A percentile compares a stretch with the other conserved stretches of the same genome.
phyloP scores from a whole-genome alignment of 2,797 vertebrate species.

The Fistularia commersonii region DNA sequence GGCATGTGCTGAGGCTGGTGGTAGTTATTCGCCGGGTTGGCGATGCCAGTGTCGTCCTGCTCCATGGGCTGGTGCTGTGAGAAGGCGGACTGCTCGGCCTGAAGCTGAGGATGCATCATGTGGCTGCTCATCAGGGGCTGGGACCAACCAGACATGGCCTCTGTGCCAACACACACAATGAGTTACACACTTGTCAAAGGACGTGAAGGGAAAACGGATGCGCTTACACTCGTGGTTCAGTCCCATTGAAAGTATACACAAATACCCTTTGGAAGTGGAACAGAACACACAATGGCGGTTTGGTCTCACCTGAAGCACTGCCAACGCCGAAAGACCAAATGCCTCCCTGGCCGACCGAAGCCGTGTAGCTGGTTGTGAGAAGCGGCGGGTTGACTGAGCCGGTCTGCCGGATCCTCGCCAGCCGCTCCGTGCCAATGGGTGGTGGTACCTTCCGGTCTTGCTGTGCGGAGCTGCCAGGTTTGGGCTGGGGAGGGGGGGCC shows the following conservation, averaged over 20 bases:
- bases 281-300: background rate
- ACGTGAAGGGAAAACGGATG: no score
- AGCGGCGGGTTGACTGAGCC: constrained; percentile 89
- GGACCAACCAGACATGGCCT: constrained; percentile 97
- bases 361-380: constrained; percentile 90
- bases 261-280: no score
- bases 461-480: constrained; percentile 78
- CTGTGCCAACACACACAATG: constrained; percentile 60
- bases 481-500: constrained; percentile 86
- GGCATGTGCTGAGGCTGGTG: constrained; percentile 90
- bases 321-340: constrained; percentile 99
- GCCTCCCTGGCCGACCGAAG: constrained; percentile 94
- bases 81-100: constrained; percentile 89
- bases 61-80: constrained; percentile 99
- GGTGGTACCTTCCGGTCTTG: constrained; percentile 96
- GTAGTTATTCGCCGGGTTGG: constrained; percentile 95
- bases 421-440: constrained; percentile 94
- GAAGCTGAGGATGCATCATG: constrained; percentile 90
- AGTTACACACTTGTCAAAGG: background rate
- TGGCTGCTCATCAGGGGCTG: constrained; percentile 94
- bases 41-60: constrained; percentile 96
- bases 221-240: no score
- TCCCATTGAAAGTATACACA: no score
- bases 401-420: constrained; percentile 94
- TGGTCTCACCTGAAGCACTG: constrained; percentile 84